These are phyloP conservation scores for Meteorus colon DNA, from an alignment of 2,888 invertebrate species.

Conservation along the genomic window DNA sequence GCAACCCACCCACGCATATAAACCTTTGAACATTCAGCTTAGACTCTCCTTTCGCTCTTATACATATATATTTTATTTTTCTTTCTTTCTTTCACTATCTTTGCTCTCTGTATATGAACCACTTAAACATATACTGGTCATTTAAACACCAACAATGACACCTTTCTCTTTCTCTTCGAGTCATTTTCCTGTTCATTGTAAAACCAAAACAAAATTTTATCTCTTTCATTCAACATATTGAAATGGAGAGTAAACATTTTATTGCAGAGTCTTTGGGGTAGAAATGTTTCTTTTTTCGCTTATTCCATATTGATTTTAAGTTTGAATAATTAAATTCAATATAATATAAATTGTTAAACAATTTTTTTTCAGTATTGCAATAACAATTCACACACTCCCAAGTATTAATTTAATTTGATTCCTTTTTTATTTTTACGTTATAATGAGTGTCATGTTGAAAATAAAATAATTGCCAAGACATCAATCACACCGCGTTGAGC, in stretches of 20 bases:
- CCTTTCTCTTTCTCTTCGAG: background rate
- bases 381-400: background rate
- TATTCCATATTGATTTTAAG: too few relatives aligned
- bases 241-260: too few relatives aligned
- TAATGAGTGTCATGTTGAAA: background rate
- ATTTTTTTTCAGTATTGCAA: background rate
- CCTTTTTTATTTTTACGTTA: background rate
- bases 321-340: too few relatives aligned
- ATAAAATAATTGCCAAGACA: background rate
- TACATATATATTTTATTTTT: background rate
- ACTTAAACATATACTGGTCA: constrained; percentile 10
- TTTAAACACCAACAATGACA: constrained; percentile 15
- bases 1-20: constrained; percentile 56
- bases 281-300: too few relatives aligned
- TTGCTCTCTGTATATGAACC: constrained; percentile 2
- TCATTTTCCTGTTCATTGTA: background rate
- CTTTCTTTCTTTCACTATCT: background rate
- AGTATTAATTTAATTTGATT: background rate
- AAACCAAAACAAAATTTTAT: background rate
- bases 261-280: too few relatives aligned
- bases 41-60: constrained; percentile 2
- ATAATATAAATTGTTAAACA: too few relatives aligned
- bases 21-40: constrained; percentile 48
- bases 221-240: background rate
- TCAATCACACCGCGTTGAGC: background rate